These are phyloP conservation scores for Teleogryllus oceanicus DNA, from an alignment of 2,888 invertebrate species.

Conservation along the genomic window DNA sequence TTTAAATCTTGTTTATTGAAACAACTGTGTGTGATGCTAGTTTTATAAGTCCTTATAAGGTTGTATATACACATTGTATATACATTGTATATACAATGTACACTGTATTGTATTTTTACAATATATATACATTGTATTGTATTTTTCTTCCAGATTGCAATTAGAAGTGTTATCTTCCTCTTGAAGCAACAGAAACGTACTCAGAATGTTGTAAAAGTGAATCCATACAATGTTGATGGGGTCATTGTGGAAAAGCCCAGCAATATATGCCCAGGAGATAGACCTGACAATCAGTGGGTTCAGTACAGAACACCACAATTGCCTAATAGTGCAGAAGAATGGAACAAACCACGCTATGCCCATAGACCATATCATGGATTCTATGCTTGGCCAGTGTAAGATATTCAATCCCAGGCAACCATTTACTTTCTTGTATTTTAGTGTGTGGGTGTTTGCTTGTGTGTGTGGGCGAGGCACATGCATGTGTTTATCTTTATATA, in stretches of 20 bases:
- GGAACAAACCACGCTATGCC: slow-evolving; percentile 69
- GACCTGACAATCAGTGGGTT: slow-evolving; percentile 72
- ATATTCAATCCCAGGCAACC: not conserved
- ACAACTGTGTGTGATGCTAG: too few relatives aligned
- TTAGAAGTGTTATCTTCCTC: slow-evolving; percentile 59
- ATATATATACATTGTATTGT: not conserved
- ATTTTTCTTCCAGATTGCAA: slow-evolving; percentile 50
- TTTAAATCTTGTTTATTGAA: too few relatives aligned
- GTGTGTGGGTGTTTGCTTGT: too few relatives aligned
- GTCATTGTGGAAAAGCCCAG: slow-evolving; percentile 35
- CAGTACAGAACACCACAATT: slow-evolving; percentile 60
- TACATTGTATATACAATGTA: too few relatives aligned
- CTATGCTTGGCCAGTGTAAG: slow-evolving; percentile 53
- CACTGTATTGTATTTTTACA: slow-evolving; percentile 22
- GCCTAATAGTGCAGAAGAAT: slow-evolving; percentile 64
- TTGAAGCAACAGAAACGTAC: slow-evolving; percentile 69
- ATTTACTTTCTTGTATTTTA: too few relatives aligned
- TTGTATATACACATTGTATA: too few relatives aligned
- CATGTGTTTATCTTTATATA: too few relatives aligned
- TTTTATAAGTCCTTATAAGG: too few relatives aligned
- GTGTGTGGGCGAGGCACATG: too few relatives aligned
- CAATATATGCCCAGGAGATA: slow-evolving; percentile 52
- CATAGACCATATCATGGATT: slow-evolving; percentile 62
- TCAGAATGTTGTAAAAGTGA: slow-evolving; percentile 58
- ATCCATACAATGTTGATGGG: slow-evolving; percentile 53